phyloP scores from a whole-genome alignment of 2,888 invertebrate species.

The Erannis defoliaria region DNA sequence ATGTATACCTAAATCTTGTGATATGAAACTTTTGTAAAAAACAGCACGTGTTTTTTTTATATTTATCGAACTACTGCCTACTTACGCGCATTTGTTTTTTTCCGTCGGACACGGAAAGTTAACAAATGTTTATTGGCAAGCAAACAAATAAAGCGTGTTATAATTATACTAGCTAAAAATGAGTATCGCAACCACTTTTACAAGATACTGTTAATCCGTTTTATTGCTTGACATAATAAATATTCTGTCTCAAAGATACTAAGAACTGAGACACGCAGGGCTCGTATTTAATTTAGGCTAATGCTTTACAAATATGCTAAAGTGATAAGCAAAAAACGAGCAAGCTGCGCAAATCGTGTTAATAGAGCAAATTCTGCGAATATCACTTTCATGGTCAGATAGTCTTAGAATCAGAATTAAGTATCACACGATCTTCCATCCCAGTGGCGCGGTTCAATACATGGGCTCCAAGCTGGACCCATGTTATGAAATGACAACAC shows the following conservation, averaged over 20 bases:
- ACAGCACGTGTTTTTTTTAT: too few species aligned
- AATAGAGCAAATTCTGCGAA: neutral
- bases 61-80: neutral
- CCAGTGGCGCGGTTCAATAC: too few species aligned
- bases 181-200: too few species aligned
- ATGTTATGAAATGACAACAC: too few species aligned
- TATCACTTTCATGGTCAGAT: neutral
- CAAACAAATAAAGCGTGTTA: neutral
- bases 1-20: too few species aligned
- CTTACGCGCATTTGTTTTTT: neutral
- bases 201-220: neutral
- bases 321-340: slow-evolving; percentile 20
- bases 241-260: neutral
- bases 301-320: slow-evolving; percentile 16
- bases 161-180: neutral
- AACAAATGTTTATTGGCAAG: neutral
- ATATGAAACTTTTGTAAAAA: too few species aligned
- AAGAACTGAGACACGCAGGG: slow-evolving; percentile 15
- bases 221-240: slow-evolving; percentile 4
- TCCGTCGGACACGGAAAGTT: neutral
- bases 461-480: too few species aligned
- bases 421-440: too few species aligned
- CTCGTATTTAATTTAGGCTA: slow-evolving; percentile 12
- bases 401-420: too few species aligned
- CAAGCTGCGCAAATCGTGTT: slow-evolving; percentile 4